These are phyloP conservation scores for Callithrix jacchus DNA, from an alignment of 2,113 vertebrate genomes.

Conservation along the genomic window DNA sequence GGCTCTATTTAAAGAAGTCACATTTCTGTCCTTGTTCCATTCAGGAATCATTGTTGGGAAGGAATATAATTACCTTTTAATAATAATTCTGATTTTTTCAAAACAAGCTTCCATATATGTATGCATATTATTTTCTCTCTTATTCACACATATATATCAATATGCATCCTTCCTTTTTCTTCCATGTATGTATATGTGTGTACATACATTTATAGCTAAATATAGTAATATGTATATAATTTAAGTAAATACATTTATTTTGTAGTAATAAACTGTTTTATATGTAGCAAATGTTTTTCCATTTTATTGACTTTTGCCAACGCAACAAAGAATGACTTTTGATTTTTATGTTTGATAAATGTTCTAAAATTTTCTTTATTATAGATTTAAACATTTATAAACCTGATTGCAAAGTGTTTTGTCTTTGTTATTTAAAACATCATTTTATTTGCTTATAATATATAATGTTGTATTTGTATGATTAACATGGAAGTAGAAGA, in stretches of 20 bases:
- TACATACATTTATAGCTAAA: neutral
- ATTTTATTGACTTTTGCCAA: neutral
- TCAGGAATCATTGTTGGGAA: neutral
- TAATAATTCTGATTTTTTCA: neutral
- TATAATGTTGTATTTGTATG: neutral
- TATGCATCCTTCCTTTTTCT: neutral
- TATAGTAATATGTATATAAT: neutral
- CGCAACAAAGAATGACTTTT: neutral
- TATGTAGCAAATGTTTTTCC: neutral
- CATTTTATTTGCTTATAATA: neutral
- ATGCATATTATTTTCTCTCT: neutral
- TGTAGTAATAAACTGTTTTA: neutral
- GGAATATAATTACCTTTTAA: neutral
- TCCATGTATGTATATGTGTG: neutral
- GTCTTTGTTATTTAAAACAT: neutral
- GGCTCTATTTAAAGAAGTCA: neutral
- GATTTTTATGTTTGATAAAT: neutral
- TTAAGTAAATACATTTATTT: neutral
- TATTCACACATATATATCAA: neutral
- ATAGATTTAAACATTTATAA: neutral
- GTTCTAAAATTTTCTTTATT: neutral
- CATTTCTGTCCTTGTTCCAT: neutral
- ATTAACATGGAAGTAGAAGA: neutral
- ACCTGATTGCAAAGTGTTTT: neutral
- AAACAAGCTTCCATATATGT: neutral